Percentiles rank a stretch among this genome's conserved stretches.
These are phyloP conservation scores for Agrochola lota DNA, from an alignment of 2,888 invertebrate genomes.

Conservation along the genomic window DNA sequence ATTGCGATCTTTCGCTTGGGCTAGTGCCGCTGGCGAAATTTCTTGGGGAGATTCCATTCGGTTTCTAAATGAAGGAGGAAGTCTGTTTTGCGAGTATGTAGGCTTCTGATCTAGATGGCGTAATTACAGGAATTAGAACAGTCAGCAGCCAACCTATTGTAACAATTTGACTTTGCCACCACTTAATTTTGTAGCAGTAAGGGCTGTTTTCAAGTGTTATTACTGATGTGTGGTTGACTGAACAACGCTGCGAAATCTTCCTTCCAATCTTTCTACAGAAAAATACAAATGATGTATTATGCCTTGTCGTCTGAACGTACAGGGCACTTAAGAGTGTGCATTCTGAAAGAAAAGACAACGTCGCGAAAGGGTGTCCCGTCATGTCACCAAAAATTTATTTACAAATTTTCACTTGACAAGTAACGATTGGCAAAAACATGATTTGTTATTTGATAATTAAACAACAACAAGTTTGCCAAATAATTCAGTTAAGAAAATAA, in stretches of 20 bases:
- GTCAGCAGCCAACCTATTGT: not conserved
- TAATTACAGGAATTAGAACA: not conserved
- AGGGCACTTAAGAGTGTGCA: not conserved
- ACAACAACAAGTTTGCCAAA: too few relatives aligned
- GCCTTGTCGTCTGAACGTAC: not conserved
- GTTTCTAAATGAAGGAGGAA: slow-evolving; percentile 17
- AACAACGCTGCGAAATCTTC: not conserved
- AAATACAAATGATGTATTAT: not conserved
- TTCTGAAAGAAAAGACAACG: too few relatives aligned
- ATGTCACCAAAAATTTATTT: too few relatives aligned
- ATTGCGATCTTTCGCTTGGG: slow-evolving; percentile 60
- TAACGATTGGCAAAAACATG: too few relatives aligned
- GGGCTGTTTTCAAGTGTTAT: not conserved
- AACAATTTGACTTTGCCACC: not conserved
- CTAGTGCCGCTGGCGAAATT: slow-evolving; percentile 12
- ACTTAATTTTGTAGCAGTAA: not conserved
- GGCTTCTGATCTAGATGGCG: not conserved
- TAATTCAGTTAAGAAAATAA: too few relatives aligned
- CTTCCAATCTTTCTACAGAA: too few relatives aligned
- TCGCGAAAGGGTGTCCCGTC: too few relatives aligned
- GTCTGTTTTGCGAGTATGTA: not conserved
- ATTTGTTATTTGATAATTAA: too few relatives aligned
- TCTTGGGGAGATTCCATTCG: slow-evolving; percentile 13
- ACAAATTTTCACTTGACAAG: too few relatives aligned
- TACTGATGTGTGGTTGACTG: too few relatives aligned